Evolutionary conservation across 2,888 invertebrate species (phyloP).

Genomic region (Dugesia japonica): DNA sequence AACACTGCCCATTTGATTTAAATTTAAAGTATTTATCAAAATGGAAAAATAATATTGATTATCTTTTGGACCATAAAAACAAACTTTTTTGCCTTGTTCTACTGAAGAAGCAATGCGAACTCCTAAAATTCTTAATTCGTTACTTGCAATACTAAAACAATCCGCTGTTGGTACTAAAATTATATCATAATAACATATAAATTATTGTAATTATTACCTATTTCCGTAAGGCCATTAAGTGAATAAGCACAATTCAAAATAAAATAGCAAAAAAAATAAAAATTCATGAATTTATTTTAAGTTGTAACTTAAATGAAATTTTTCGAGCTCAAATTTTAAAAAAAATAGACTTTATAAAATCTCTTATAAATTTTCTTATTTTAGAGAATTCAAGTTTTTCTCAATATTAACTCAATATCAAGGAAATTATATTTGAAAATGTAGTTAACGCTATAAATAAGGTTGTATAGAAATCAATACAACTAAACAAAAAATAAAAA

Average conservation of each 20-base stretch:
- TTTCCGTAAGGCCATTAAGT: not conserved
- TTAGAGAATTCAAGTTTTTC: too few species aligned
- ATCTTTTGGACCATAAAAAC: not conserved
- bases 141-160: constrained; percentile 20
- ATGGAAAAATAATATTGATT: constrained; percentile 13
- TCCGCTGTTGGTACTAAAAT: not conserved
- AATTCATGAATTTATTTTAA: too few species aligned
- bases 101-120: not conserved
- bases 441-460: too few species aligned
- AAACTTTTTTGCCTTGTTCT: constrained; percentile 5
- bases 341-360: too few species aligned
- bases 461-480: too few species aligned
- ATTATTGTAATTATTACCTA: not conserved
- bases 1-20: not conserved
- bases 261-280: not conserved
- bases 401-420: too few species aligned
- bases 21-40: constrained; percentile 20
- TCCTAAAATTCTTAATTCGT: not conserved
- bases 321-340: too few species aligned
- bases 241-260: not conserved
- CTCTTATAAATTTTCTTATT: too few species aligned
- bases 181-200: not conserved
- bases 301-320: too few species aligned
- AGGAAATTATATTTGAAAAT: too few species aligned
- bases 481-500: too few species aligned